Evolutionary conservation across 64 coral and sea anemone genomes (phyloP).

Genomic region (Anthopleura sola): DNA sequence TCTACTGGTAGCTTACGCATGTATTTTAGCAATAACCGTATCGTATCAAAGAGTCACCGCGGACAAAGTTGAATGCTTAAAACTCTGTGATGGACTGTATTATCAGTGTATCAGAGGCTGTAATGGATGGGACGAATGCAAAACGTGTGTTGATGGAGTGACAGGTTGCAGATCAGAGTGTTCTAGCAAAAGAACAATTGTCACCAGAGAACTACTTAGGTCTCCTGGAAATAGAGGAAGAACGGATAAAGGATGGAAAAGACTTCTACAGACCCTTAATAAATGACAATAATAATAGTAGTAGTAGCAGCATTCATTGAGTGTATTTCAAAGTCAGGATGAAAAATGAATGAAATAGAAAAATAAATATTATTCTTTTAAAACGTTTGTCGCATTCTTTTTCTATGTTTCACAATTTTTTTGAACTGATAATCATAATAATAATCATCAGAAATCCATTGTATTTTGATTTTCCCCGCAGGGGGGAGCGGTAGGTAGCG

Average conservation of each 20-base stretch:
- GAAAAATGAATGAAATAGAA: neutral
- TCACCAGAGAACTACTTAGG: neutral
- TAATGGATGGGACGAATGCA: neutral
- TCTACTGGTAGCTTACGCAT: neutral
- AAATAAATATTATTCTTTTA: neutral
- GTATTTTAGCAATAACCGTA: constrained; percentile 2
- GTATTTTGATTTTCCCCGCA: no score
- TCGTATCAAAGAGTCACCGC: neutral
- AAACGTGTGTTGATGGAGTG: neutral
- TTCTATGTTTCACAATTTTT: no score
- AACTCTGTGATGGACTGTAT: neutral
- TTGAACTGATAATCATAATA: no score
- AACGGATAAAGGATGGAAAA: neutral
- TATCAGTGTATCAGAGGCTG: neutral
- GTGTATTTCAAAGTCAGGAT: neutral
- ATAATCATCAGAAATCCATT: no score
- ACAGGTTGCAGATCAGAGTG: neutral
- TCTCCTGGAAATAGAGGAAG: neutral
- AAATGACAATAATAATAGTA: no score
- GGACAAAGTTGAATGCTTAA: neutral
- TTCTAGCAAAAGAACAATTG: neutral
- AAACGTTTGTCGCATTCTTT: neutral
- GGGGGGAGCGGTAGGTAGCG: no score
- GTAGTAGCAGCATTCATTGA: neutral
- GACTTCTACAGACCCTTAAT: neutral